These are phyloP conservation scores for Halcyon smyrnensis DNA, from an alignment of 2,797 vertebrate genomes.

Conservation along the genomic window DNA sequence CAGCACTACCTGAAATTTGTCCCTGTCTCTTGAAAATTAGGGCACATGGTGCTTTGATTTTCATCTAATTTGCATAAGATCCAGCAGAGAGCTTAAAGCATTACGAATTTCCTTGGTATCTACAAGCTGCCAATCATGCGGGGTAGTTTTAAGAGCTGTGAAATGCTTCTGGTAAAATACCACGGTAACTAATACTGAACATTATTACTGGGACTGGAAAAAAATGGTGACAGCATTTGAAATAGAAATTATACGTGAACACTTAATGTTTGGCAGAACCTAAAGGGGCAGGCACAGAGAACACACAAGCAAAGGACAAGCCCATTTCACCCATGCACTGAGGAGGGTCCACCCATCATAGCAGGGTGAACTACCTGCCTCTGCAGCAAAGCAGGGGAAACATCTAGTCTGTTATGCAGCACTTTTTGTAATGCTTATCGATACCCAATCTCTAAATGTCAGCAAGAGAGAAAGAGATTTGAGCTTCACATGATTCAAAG, in stretches of 20 bases:
- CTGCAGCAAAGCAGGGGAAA: not conserved
- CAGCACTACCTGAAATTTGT: conserved; percentile 30
- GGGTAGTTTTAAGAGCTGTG: not conserved
- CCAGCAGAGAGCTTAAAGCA: conserved; percentile 48
- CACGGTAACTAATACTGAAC: not conserved
- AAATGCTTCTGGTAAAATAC: conserved; percentile 40
- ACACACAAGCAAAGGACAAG: not conserved
- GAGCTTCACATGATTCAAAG: not conserved
- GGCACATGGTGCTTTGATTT: conserved; percentile 54
- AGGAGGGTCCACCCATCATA: not conserved
- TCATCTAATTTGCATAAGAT: conserved; percentile 48
- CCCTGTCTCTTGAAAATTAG: conserved; percentile 53
- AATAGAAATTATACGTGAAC: not conserved
- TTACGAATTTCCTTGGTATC: conserved; percentile 16
- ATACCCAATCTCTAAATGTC: not conserved
- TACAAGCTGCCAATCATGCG: conserved; percentile 16
- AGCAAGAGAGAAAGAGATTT: not conserved
- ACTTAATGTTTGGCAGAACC: not conserved
- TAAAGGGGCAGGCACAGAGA: not conserved
- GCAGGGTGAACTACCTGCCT: not conserved
- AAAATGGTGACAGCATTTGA: not conserved
- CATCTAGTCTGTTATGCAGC: not conserved
- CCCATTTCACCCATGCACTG: accelerated
- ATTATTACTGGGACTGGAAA: not conserved
- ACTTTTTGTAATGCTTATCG: not conserved